Evolutionary conservation across 2,888 invertebrate species (phyloP).

Genomic region (Anticlea derivata): DNA sequence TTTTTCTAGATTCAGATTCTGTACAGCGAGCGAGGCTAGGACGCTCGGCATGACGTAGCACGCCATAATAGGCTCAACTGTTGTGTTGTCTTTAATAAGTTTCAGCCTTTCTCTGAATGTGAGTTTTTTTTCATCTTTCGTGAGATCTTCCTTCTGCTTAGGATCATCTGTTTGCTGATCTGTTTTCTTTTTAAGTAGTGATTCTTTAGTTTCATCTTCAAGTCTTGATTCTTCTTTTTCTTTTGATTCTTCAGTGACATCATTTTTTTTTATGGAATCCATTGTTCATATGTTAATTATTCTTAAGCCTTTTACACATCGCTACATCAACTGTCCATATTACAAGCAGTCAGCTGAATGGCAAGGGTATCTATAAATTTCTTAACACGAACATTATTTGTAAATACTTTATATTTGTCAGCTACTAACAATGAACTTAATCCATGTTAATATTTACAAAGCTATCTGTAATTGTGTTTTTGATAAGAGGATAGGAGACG

Average conservation of each 20-base stretch:
- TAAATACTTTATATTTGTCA: slow-evolving; percentile 23
- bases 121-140: slow-evolving; percentile 46
- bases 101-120: slow-evolving; percentile 60
- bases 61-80: slow-evolving; percentile 89
- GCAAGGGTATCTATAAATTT: slow-evolving; percentile 33
- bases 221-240: slow-evolving; percentile 31
- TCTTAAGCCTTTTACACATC: neutral
- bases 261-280: slow-evolving; percentile 13
- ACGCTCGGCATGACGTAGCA: slow-evolving; percentile 87
- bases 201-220: slow-evolving; percentile 45
- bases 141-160: slow-evolving; percentile 33
- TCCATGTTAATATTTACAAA: slow-evolving; percentile 57
- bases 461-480: slow-evolving; percentile 38
- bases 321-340: neutral
- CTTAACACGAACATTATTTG: slow-evolving; percentile 36
- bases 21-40: slow-evolving; percentile 89
- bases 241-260: slow-evolving; percentile 24
- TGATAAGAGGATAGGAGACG: slow-evolving; percentile 53
- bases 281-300: slow-evolving; percentile 1
- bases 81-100: slow-evolving; percentile 81
- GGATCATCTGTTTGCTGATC: slow-evolving; percentile 15
- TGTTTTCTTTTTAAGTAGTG: slow-evolving; percentile 53
- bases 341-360: slow-evolving; percentile 35
- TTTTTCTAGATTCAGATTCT: slow-evolving; percentile 88
- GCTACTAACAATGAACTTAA: slow-evolving; percentile 44